Conservation (phyloP, 2,797 vertebrate genomes). For the Neomorphus geoffroyi region DNA sequence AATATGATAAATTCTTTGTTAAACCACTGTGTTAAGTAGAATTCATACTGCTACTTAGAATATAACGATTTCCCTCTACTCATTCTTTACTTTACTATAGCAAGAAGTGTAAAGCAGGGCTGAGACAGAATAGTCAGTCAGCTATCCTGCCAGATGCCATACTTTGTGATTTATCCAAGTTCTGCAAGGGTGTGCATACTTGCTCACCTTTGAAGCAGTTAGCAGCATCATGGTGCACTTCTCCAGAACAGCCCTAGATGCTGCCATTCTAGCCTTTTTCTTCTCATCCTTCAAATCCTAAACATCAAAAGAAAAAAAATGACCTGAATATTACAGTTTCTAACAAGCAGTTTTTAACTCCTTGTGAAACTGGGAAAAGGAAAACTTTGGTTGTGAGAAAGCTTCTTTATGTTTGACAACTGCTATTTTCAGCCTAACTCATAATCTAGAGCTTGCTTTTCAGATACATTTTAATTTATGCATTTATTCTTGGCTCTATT, state of each 20-base stretch:
- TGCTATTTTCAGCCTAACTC: slow-evolving; percentile 22
- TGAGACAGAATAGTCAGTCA: not conserved
- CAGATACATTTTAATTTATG: not conserved
- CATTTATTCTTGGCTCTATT: slow-evolving; percentile 7
- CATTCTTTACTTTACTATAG: not conserved
- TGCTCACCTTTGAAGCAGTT: slow-evolving; percentile 93
- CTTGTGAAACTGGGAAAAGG: not conserved
- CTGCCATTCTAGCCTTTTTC: slow-evolving; percentile 97
- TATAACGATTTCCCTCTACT: not conserved
- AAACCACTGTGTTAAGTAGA: not conserved
- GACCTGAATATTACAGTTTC: not conserved
- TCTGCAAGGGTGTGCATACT: no score
- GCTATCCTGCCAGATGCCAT: not conserved
- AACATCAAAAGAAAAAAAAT: not conserved
- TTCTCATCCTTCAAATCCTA: slow-evolving; percentile 99
- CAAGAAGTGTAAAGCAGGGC: not conserved
- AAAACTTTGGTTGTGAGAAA: not conserved
- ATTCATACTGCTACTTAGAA: not conserved
- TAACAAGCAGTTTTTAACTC: not conserved
- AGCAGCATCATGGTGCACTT: slow-evolving; percentile 99
- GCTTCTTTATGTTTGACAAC: not conserved
- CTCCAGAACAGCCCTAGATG: slow-evolving; percentile 93
- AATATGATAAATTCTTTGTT: not conserved
- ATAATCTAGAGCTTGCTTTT: slow-evolving; percentile 5
- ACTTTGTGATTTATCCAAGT: not conserved